These are phyloP conservation scores for Tupaia chinensis DNA, from an alignment of 2,113 vertebrate species.

Conservation along the genomic window DNA sequence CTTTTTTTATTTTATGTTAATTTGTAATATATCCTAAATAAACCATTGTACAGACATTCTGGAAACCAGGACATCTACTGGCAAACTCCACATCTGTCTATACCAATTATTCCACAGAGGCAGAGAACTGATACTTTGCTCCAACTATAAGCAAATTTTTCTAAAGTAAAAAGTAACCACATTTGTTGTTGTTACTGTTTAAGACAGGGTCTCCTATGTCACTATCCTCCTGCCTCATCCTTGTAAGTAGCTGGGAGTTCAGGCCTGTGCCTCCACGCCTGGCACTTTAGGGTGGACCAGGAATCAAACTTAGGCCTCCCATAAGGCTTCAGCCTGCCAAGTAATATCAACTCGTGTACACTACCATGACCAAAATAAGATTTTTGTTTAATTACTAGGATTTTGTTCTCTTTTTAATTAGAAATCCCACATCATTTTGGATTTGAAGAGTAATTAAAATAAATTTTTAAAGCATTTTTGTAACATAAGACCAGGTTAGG, in stretches of 20 bases:
- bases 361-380: too few relatives aligned
- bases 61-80: not conserved
- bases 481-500: not conserved
- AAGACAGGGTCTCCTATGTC: too few relatives aligned
- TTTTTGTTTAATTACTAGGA: not conserved
- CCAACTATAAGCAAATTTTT: not conserved
- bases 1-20: slow-evolving; percentile 29
- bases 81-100: not conserved
- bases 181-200: too few relatives aligned
- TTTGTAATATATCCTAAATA: slow-evolving; percentile 54
- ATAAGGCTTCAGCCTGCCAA: too few relatives aligned
- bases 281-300: too few relatives aligned
- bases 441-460: slow-evolving; percentile 23
- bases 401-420: slow-evolving; percentile 51
- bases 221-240: too few relatives aligned
- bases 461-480: not conserved
- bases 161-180: too few relatives aligned
- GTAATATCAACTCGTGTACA: too few relatives aligned
- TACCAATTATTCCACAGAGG: not conserved
- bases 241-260: too few relatives aligned
- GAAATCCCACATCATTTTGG: not conserved
- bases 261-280: too few relatives aligned
- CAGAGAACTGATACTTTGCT: slow-evolving; percentile 29
- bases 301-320: too few relatives aligned
- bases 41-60: not conserved